Conservation (phyloP, 1,140 invertebrate genomes). For the Ericerus pela region DNA sequence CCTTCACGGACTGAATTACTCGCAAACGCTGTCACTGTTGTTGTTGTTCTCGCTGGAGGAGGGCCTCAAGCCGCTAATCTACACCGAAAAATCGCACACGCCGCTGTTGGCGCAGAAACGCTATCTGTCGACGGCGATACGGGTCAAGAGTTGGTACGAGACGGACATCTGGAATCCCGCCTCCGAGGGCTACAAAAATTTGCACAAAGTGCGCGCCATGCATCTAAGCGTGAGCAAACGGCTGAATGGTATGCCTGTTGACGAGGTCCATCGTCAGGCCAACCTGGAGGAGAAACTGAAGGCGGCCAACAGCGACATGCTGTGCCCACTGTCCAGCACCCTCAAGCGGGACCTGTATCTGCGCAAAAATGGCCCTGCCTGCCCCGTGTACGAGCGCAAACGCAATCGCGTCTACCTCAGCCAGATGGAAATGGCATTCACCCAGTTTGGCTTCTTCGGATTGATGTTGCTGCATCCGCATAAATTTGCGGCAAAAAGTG, state of each 20-base stretch:
- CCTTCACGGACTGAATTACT: constrained; percentile 38
- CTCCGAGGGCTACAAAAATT: constrained; percentile 31
- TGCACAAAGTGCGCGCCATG: constrained; percentile 32
- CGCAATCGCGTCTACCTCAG: constrained; percentile 35
- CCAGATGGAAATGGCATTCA: constrained; percentile 66
- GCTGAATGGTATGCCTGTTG: constrained; percentile 20
- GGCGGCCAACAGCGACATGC: not conserved
- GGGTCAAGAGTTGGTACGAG: constrained; percentile 37
- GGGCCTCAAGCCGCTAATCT: constrained; percentile 43
- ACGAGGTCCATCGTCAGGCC: constrained; percentile 21
- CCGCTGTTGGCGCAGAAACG: constrained; percentile 49
- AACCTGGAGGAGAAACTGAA: constrained; percentile 15
- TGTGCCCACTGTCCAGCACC: constrained; percentile 28
- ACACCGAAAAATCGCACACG: constrained; percentile 45
- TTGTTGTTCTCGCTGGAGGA: constrained; percentile 42
- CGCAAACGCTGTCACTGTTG: constrained; percentile 43
- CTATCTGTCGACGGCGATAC: constrained; percentile 34
- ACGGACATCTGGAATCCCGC: constrained; percentile 33
- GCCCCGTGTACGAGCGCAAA: constrained; percentile 22
- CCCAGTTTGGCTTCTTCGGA: constrained; percentile 74
- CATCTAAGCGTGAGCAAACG: constrained; percentile 31
- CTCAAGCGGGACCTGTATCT: constrained; percentile 20
- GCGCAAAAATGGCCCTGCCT: constrained; percentile 14
- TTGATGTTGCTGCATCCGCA: constrained; percentile 49
- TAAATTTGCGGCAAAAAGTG: constrained; percentile 41